Evolutionary conservation across 2,797 vertebrate genomes (phyloP).

Genomic region (Onychomys leucogaster): DNA sequence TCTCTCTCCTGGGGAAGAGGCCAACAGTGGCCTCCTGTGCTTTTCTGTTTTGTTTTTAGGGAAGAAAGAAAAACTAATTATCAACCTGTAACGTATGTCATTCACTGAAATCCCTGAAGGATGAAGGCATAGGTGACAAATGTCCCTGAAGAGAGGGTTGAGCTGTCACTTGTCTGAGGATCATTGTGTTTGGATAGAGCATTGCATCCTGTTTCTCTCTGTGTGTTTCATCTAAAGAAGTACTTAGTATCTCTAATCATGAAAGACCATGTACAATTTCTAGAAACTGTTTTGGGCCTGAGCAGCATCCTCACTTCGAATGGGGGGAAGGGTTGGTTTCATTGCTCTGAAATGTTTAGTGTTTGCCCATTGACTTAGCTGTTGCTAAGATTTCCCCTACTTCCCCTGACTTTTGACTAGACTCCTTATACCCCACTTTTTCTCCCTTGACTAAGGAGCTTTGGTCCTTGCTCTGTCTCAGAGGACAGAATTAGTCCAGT

Average conservation of each 20-base stretch:
- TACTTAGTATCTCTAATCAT: constrained; percentile 62
- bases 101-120: constrained; percentile 85
- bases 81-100: constrained; percentile 86
- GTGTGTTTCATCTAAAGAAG: constrained; percentile 73
- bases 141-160: constrained; percentile 83
- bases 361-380: background rate
- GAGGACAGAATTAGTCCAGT: constrained; percentile 27
- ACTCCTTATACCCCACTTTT: constrained; percentile 37
- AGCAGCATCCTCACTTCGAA: constrained; percentile 37
- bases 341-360: constrained; percentile 54
- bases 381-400: background rate
- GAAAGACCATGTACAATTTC: constrained; percentile 35
- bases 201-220: constrained; percentile 65
- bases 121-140: constrained; percentile 81
- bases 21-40: constrained; percentile 80
- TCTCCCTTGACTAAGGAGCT: background rate
- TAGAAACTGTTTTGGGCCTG: constrained; percentile 56
- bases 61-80: constrained; percentile 84
- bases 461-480: constrained; percentile 27
- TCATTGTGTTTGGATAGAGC: constrained; percentile 70
- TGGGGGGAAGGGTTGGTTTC: constrained; percentile 27
- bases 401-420: constrained; percentile 64
- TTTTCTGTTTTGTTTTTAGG: background rate
- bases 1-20: constrained; percentile 85
- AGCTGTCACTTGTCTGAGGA: constrained; percentile 81